phyloP scores from a whole-genome alignment of 2,797 vertebrate species.

The Danio albolineatus region DNA sequence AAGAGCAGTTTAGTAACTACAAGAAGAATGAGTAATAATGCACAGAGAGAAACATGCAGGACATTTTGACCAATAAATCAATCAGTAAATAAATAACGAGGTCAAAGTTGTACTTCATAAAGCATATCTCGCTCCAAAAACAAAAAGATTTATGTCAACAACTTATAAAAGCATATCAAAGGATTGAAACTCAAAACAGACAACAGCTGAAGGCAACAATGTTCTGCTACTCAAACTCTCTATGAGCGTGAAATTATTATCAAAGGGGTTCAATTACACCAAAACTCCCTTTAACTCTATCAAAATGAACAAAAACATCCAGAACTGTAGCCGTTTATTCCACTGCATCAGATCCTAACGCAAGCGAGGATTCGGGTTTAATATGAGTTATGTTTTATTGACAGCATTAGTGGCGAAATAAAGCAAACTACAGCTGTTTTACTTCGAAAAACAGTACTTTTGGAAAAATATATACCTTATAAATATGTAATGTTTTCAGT shows the following conservation, averaged over 20 bases:
- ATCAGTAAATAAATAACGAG: no score
- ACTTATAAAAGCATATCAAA: not conserved
- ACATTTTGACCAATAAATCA: no score
- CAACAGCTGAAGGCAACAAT: not conserved
- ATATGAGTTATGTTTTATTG: not conserved
- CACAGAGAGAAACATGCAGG: no score
- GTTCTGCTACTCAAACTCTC: not conserved
- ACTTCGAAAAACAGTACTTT: not conserved
- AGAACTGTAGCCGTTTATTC: not conserved
- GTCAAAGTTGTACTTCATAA: no score
- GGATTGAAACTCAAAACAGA: not conserved
- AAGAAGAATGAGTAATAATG: no score
- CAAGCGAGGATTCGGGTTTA: not conserved
- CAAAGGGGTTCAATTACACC: not conserved
- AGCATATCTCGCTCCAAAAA: no score
- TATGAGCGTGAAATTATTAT: not conserved
- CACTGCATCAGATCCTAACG: not conserved
- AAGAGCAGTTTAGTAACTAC: no score
- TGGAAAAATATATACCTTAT: not conserved
- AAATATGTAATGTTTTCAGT: no score
- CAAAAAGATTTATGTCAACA: not conserved
- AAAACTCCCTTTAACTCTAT: not conserved
- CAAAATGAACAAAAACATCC: not conserved
- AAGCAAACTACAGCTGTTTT: not conserved
- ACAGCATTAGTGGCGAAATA: not conserved